phyloP scores from a whole-genome alignment of 2,113 vertebrate species.

The Grantiella picta region DNA sequence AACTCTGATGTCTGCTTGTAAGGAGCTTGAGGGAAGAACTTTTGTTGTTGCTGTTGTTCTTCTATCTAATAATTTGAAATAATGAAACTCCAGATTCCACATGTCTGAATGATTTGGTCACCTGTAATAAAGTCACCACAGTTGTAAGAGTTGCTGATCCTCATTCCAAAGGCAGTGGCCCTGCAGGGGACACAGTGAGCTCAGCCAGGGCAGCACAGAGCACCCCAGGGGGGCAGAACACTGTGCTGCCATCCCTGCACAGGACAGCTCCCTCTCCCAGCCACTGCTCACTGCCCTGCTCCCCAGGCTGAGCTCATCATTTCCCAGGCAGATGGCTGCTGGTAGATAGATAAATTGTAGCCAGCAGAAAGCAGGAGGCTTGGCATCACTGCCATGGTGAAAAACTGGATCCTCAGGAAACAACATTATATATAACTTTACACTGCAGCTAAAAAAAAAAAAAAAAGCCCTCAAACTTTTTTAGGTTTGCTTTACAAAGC shows the following conservation, averaged over 20 bases:
- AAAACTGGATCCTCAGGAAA: slow-evolving; percentile 8
- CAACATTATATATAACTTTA: slow-evolving; percentile 11
- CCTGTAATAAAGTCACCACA: background rate
- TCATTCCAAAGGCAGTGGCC: fast-evolving
- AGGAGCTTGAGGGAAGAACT: background rate
- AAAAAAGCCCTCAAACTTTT: background rate
- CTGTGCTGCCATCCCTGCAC: background rate
- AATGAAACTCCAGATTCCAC: background rate
- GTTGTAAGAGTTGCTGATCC: background rate
- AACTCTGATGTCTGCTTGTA: background rate
- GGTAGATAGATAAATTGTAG: slow-evolving; percentile 13
- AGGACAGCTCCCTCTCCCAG: background rate
- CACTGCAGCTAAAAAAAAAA: background rate
- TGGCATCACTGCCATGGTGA: background rate
- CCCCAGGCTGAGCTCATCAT: background rate
- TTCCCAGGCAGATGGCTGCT: slow-evolving; percentile 49
- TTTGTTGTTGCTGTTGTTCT: background rate
- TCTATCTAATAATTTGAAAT: background rate
- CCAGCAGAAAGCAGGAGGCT: slow-evolving; percentile 17
- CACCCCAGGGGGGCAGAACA: background rate
- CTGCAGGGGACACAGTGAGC: background rate
- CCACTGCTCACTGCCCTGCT: background rate
- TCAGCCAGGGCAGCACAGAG: background rate
- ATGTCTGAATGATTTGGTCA: no score
- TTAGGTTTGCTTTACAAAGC: background rate